Base-by-base conservation (phyloP, 2,797 vertebrate genomes). In the Hemibagrus guttatus region DNA sequence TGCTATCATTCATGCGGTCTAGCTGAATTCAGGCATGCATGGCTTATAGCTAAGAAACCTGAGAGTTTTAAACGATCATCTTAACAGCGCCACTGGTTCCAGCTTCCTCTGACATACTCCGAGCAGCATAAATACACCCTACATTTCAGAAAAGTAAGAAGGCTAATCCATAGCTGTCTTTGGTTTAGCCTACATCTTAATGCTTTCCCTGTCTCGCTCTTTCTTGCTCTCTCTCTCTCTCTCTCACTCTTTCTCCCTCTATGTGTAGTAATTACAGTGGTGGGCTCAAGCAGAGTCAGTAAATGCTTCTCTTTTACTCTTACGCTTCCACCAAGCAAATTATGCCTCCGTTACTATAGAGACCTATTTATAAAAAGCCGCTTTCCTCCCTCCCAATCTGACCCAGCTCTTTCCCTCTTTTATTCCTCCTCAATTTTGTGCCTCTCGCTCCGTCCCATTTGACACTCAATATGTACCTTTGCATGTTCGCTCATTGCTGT, bases 231-330 rank as follows among this genome's bases (percentile, higher is more conserved):
- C 90, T 88, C 46, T 74, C 90, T 92, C 83, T 85, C 35, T 39
- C 35, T 39, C 35, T 39, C 35, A 2, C 46, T 49, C 46, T 49
- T 8, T 49, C 46, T 49, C 46, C 8, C 46, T 86, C 85, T 93
- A 93, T 93, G 92, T 90, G 90, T 93, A 89, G 84, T 96, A 96
- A 96, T 96, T 96, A 96, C 94, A 95, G 94, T 93, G 91, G 93
- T 94, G 94, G 94, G 94, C 93, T 96, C 95, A 95, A 95, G 93
- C 95, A 91, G 95, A 91, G 95, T 93, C 91, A 92, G 95, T 95
- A 95, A 96, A 96, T 95, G 94, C 93, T 95, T 95, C 89, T 93
- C 94, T 93, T 94, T 94, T 93, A 92, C 92, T 94, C 92, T 90
- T 89, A 89, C 90, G 92, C 93, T 94, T 94, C 91, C 92, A 93